A percentile compares a stretch with the other conserved stretches of the same genome.
phyloP scores from a whole-genome alignment of 2,113 vertebrate genomes.

The Tupaia tana region DNA sequence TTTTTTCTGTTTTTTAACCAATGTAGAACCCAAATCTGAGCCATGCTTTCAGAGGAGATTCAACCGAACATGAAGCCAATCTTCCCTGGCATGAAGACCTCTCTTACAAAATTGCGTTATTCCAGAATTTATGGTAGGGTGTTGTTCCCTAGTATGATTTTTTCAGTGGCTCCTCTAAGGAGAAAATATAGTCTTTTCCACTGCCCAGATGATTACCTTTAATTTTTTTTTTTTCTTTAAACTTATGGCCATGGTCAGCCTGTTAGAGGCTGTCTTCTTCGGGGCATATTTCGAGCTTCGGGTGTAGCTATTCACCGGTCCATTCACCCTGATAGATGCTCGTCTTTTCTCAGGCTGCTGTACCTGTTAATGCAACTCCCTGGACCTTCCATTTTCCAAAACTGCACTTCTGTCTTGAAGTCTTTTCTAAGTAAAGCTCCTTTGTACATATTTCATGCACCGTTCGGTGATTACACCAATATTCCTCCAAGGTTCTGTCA shows the following conservation, averaged over 20 bases:
- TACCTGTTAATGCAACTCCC: rapidly evolving
- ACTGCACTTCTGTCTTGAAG: background rate
- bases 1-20: background rate
- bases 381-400: background rate
- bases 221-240: background rate
- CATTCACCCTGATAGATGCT: background rate
- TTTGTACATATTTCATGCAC: rapidly evolving
- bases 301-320: too few species aligned
- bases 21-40: background rate
- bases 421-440: background rate
- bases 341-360: background rate
- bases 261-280: rapidly evolving
- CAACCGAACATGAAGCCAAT: background rate
- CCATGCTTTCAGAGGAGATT: background rate
- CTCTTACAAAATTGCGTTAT: too few species aligned
- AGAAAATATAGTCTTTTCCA: background rate
- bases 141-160: too few species aligned
- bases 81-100: background rate
- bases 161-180: background rate
- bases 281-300: too few species aligned
- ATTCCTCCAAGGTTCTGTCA: too few species aligned
- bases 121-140: too few species aligned
- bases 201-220: rapidly evolving
- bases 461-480: too few species aligned
- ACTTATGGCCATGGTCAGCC: background rate